Evolutionary conservation across 2,113 vertebrate genomes (phyloP), one percentile per base, ranked within the genome.

Genomic region (Peucedramus taeniatus): DNA sequence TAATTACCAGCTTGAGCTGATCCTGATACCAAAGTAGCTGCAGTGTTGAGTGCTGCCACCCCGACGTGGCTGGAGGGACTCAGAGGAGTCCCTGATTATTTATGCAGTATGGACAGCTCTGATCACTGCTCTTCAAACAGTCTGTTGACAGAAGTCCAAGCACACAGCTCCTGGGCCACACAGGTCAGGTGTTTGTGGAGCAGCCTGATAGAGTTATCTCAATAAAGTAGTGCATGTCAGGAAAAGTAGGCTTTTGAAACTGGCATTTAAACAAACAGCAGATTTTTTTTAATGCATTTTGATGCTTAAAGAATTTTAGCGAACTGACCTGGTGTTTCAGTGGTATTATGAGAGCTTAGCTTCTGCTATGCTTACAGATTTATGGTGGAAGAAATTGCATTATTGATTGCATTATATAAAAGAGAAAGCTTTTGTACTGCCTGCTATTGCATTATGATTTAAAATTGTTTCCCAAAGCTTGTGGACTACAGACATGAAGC

Each of bases 321-420:
- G 0, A 77, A 21, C 35, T 82, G 64, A 50, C 47, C 56, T 87
- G 51, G 51, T 68, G 63, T 80, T 94, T 77, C 40, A 33, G 0
- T 75, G 77, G 15, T 64, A 33, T 47, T 82, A 31, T n/a, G 26
- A 85, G 42, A 74, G 50, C 39, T 80, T 74, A 68, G 60, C 49
- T 88, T 89, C 70, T 90, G 51, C 79, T 75, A 2, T 64, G 79
- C 49, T 78, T 91, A 89, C 71, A 72, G 90, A 77, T 87, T 80
- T 95, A 50, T 64, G 30, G 60, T 77, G 70, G 87, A 91, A 93
- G 86, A 86, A 94, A 93, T 64, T 79, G 50, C 39, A 11, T 79
- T 95, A 92, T 90, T 86, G 94, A 93, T 94, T 93, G 72, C 35
- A 57, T 88, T 92, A 60, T 68, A 83, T 94, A 83, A 76, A 84